Base-by-base conservation (phyloP, 1,140 invertebrate genomes). In the Leptinotarsa lineolata region DNA sequence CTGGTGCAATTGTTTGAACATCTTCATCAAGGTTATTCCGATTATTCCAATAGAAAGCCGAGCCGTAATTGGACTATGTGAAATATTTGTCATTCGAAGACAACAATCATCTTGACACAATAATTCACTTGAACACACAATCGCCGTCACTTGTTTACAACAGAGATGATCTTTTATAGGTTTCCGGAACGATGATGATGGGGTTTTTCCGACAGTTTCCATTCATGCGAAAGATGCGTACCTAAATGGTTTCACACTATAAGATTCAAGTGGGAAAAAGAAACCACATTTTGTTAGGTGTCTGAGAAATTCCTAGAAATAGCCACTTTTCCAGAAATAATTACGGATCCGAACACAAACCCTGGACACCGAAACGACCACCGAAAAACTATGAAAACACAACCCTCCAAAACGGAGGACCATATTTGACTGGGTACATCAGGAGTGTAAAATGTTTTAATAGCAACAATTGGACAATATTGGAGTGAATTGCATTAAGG, bases 381-480 rank as follows among this genome's bases (percentile, higher is more conserved):
- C 30, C 30, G 30, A 11, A 39, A 39, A 39, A 39, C 30, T 39
- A 39, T 39, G 30, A 54, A 54, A 70, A 70, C 73, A 73, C 79
- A 80, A 80, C 82, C 81, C 81, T 78, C 67, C 70, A 68, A 65
- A 77, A 59, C 79, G 76, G 74, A 77, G 81, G 79, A 74, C 79
- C 66, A 73, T 75, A 82, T 82, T 80, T 80, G 82, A 82, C 81
- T 82, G 81, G 48, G 72, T 71, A 78, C 73, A 78, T 82, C 77
- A 79, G 79, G 73, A 81, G 81, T 81, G 80, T 83, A 76, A 83
- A 83, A 83, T 81, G 81, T 82, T 83, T 82, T 83, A 82, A 83
- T 83, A 82, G 81, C 81, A 83, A 83, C 82, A 83, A 83, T 83
- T 83, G 82, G 80, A 83, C 81, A 82, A 83, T 83, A 83, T 83